These are phyloP conservation scores for Trichoplusia ni DNA, from an alignment of 1,140 invertebrate species.

Conservation along the genomic window DNA sequence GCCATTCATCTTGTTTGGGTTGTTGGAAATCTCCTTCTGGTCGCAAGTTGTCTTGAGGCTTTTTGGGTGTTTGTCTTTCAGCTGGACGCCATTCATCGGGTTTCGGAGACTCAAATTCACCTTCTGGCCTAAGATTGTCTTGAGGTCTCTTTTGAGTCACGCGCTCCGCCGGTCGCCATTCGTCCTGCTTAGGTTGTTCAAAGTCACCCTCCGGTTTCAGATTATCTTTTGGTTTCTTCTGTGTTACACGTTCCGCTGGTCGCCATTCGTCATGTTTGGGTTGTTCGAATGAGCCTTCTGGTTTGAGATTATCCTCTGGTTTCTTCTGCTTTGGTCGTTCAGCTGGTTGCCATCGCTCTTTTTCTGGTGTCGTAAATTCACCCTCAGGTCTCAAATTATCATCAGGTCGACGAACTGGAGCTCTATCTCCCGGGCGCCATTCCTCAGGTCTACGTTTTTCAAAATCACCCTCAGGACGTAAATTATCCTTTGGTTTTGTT, in stretches of 20 bases:
- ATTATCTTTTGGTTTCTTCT: constrained; percentile 82
- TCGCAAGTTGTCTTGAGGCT: constrained; percentile 82
- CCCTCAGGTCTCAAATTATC: constrained; percentile 67
- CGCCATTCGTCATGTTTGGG: constrained; percentile 81
- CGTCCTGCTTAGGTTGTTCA: constrained; percentile 68
- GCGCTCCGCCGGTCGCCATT: constrained; percentile 75
- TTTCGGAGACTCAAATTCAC: constrained; percentile 75
- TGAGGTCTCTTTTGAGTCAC: constrained; percentile 56
- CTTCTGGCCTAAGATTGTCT: constrained; percentile 65
- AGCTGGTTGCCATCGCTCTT: constrained; percentile 81
- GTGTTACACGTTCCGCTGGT: constrained; percentile 81
- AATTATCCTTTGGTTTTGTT: constrained; percentile 56
- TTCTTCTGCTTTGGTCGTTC: constrained; percentile 82
- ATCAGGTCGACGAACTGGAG: constrained; percentile 53
- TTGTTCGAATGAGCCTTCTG: constrained; percentile 81
- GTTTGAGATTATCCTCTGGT: constrained; percentile 80
- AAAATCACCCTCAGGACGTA: constrained; percentile 71
- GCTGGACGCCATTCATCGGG: constrained; percentile 81
- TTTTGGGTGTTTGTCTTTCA: constrained; percentile 81
- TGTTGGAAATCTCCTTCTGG: constrained; percentile 84
- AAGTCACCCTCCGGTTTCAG: constrained; percentile 86
- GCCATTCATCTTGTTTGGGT: constrained; percentile 71
- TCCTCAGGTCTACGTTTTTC: constrained; percentile 68
- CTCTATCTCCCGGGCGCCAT: constrained; percentile 70
- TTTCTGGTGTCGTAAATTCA: constrained; percentile 70